Percentiles rank a stretch among this genome's conserved stretches.
Evolutionary conservation across 2,888 invertebrate species (phyloP).

Genomic region (Lasioglossum vierecki): DNA sequence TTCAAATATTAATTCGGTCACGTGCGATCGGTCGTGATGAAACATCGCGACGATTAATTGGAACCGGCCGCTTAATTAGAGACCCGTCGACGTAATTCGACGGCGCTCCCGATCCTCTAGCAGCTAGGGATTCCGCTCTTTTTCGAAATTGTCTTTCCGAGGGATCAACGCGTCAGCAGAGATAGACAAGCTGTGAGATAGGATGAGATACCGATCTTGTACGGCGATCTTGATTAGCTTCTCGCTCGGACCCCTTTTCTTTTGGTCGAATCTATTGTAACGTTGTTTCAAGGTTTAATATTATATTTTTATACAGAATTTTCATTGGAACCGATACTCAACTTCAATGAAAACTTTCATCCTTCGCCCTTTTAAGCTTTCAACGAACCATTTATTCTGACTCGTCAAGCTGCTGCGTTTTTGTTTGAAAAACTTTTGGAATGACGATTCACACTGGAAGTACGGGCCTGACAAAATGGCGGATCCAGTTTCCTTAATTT

Average conservation of each 20-base stretch:
- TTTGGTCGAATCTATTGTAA: too few relatives aligned
- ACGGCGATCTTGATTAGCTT: neutral
- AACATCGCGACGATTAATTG: conserved; percentile 4
- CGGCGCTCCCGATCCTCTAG: neutral
- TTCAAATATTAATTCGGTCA: conserved; percentile 36
- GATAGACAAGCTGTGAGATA: neutral
- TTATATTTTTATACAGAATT: neutral
- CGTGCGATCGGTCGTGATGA: conserved; percentile 32
- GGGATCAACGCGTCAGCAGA: neutral
- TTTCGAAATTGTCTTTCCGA: neutral
- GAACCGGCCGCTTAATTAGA: neutral
- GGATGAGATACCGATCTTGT: neutral
- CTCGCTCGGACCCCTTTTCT: neutral
- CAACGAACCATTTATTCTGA: neutral
- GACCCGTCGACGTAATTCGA: neutral
- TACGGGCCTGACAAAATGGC: too few relatives aligned
- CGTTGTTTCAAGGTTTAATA: too few relatives aligned
- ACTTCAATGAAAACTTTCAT: neutral
- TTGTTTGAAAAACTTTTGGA: neutral
- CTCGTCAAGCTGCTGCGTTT: neutral
- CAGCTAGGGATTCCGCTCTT: neutral
- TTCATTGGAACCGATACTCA: conserved; percentile 36
- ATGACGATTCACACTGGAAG: neutral
- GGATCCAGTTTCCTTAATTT: neutral
- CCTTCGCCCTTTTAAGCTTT: neutral